phyloP scores from a whole-genome alignment of 2,888 invertebrate species.

The Entomobrya proxima region DNA sequence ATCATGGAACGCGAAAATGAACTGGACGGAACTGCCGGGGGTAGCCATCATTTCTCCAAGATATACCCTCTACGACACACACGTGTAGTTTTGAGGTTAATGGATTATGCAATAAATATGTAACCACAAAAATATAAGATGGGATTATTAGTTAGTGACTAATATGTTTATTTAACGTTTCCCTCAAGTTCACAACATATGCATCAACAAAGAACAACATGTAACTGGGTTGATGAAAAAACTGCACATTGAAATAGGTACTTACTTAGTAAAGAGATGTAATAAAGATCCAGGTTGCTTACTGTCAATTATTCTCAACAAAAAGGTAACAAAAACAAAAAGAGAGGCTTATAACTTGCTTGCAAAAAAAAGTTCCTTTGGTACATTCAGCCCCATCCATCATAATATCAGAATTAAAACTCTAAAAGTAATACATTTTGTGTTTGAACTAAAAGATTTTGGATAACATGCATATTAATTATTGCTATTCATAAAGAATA shows the following conservation, averaged over 20 bases:
- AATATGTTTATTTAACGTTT: neutral
- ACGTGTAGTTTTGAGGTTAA: too few relatives aligned
- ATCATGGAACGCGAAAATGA: too few relatives aligned
- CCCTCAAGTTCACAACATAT: neutral
- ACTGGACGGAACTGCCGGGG: too few relatives aligned
- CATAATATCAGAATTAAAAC: too few relatives aligned
- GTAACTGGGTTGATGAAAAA: too few relatives aligned
- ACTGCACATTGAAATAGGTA: neutral
- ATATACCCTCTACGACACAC: too few relatives aligned
- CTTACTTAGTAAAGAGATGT: too few relatives aligned
- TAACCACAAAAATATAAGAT: too few relatives aligned
- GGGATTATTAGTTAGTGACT: slow-evolving; percentile 13
- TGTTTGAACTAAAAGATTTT: neutral
- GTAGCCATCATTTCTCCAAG: too few relatives aligned
- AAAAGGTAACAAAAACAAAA: neutral
- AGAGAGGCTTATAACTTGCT: neutral
- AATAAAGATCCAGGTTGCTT: neutral
- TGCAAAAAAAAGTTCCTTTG: neutral
- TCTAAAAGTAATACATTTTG: neutral
- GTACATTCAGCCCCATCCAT: neutral
- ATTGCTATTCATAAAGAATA: too few relatives aligned
- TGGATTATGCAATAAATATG: too few relatives aligned
- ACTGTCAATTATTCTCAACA: too few relatives aligned
- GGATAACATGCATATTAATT: neutral
- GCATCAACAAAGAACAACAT: neutral